Base-by-base conservation (phyloP, 2,113 vertebrate species). In the Varanus komodoensis region DNA sequence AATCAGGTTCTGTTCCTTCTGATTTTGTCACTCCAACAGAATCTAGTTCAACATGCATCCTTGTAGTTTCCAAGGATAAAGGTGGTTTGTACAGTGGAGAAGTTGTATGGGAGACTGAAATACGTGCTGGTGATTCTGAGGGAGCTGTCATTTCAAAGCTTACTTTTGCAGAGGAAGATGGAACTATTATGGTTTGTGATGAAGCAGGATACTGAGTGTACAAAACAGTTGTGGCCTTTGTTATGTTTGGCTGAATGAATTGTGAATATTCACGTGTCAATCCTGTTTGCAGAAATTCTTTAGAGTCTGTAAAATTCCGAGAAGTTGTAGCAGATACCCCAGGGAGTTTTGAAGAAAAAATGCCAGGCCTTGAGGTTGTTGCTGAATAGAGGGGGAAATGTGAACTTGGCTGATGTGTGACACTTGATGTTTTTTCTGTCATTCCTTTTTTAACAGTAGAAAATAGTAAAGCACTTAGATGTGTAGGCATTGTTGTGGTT, bases 201-300 rank as follows among this genome's bases (percentile, higher is more conserved):
- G 44, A 48, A 68, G 79, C 8, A 21, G 91, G 89, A 19, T 92
- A 68, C 79, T 93, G 88, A 68, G 61, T 34, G 0, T 88, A 44
- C 27, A 91, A 92, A 0, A 86, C 91, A 75, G 93, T 95, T 78
- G 91, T 54, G 2, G 91, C 34, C 34, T 54, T 32, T 2, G 95
- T 95, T 77, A 80, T 21, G 32, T 92, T 94, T 91, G 90, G 54
- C 88, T 87, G 64, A 12, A 2, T 0, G 6, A 73, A 21, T 12
- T 61, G 91, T 14, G 93, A 89, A 91, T 94, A 93, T 5, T 44
- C 71, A 69, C 90, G 89, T 88, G 94, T 93, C 74, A 90, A 92
- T 88, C 91, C 38, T 2, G 96, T 96, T 89, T 92, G 89, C 34
- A 95, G 92, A n/a, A 93, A 83, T 93, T 93, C 94, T 91, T 93